Percentiles rank a stretch among this genome's conserved stretches.
These are phyloP conservation scores for Neoascia interrupta DNA, from an alignment of 2,888 invertebrate species.

Conservation along the genomic window DNA sequence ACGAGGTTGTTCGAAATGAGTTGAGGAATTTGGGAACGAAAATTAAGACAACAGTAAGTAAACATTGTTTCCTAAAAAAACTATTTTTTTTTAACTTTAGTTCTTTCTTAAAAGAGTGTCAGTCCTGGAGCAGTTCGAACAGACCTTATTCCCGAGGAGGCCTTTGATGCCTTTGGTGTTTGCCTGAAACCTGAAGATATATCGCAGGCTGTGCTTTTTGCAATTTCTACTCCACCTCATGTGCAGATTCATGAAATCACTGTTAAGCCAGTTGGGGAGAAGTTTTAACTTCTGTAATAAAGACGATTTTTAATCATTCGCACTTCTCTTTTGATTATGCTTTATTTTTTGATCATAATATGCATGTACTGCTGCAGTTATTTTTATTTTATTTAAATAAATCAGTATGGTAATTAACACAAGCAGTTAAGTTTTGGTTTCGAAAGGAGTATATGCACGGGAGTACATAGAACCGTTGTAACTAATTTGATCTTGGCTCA, in stretches of 20 bases:
- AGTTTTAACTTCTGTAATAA: too few relatives aligned
- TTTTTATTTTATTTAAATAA: too few relatives aligned
- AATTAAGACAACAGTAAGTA: conserved; percentile 69
- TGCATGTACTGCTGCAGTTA: too few relatives aligned
- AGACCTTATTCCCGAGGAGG: conserved; percentile 74
- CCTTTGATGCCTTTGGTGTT: conserved; percentile 19
- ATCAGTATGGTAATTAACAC: too few relatives aligned
- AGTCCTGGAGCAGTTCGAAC: conserved; percentile 80
- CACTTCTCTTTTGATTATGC: too few relatives aligned
- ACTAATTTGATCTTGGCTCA: too few relatives aligned
- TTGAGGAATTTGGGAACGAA: conserved; percentile 74
- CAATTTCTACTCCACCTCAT: conserved; percentile 55
- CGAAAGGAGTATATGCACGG: too few relatives aligned
- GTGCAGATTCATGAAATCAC: conserved; percentile 58
- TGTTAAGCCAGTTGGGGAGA: conserved; percentile 22
- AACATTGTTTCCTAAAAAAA: neutral
- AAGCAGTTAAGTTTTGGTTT: too few relatives aligned
- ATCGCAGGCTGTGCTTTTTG: conserved; percentile 49
- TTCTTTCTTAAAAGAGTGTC: neutral
- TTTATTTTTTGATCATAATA: too few relatives aligned
- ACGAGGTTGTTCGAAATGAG: conserved; percentile 77
- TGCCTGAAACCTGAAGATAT: conserved; percentile 42
- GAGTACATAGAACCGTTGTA: too few relatives aligned
- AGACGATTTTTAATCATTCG: too few relatives aligned
- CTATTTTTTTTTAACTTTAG: neutral